These are phyloP conservation scores for Mesocricetus auratus DNA, from an alignment of 2,113 vertebrate species.

Conservation along the genomic window DNA sequence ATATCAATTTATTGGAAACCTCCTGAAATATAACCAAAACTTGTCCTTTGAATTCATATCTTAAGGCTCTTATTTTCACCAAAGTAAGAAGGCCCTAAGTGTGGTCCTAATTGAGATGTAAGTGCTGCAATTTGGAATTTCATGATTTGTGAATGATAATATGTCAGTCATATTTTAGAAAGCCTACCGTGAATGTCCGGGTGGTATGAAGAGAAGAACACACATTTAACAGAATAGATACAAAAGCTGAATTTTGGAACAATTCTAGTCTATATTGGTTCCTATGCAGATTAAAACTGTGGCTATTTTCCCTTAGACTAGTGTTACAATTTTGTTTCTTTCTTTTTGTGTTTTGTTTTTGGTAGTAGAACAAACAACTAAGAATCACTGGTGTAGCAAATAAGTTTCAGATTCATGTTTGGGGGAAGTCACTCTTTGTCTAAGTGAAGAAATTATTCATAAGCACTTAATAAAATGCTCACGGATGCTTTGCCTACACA, in stretches of 20 bases:
- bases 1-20: slow-evolving; percentile 45
- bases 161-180: slow-evolving; percentile 30
- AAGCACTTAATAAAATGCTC: neutral
- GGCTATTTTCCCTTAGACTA: neutral
- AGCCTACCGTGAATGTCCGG: neutral
- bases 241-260: neutral
- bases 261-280: neutral
- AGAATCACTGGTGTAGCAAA: neutral
- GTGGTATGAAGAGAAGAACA: slow-evolving; percentile 46
- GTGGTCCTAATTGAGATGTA: neutral
- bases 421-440: neutral
- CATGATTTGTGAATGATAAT: slow-evolving; percentile 9
- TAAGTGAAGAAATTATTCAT: neutral
- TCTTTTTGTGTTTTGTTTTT: slow-evolving; percentile 22
- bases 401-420: neutral
- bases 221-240: neutral
- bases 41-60: slow-evolving; percentile 39
- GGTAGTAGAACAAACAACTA: neutral
- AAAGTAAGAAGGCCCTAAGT: neutral
- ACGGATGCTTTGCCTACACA: neutral
- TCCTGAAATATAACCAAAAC: slow-evolving; percentile 44
- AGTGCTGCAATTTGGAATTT: slow-evolving; percentile 42
- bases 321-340: neutral
- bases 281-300: neutral
- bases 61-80: slow-evolving; percentile 30